Conservation (phyloP, 2,888 invertebrate genomes). For the Tholera decimalis region DNA sequence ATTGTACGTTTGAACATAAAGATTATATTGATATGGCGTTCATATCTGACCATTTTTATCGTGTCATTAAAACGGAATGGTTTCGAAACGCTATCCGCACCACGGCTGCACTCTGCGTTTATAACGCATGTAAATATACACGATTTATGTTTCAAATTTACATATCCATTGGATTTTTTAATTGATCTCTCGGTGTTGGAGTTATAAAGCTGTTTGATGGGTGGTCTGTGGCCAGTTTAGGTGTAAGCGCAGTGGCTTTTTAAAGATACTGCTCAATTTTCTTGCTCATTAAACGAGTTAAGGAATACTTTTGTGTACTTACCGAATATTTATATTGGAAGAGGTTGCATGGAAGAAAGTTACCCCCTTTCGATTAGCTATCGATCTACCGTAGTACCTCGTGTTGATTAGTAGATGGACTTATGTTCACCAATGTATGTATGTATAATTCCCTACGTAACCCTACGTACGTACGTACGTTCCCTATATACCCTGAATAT, state of each 20-base stretch:
- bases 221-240: constrained; percentile 29
- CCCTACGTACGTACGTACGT: too few relatives aligned
- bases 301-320: not conserved
- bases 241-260: not conserved
- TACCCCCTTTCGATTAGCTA: not conserved
- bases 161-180: constrained; percentile 56
- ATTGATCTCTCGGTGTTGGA: constrained; percentile 48
- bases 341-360: not conserved
- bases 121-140: constrained; percentile 71
- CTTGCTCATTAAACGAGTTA: not conserved
- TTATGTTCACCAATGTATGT: not conserved
- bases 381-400: not conserved
- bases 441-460: too few relatives aligned
- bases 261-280: constrained; percentile 4
- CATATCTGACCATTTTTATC: constrained; percentile 83
- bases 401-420: not conserved
- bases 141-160: constrained; percentile 57
- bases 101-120: constrained; percentile 68
- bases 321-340: not conserved
- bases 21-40: constrained; percentile 78
- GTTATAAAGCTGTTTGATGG: constrained; percentile 14
- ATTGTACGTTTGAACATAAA: constrained; percentile 70
- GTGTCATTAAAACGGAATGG: constrained; percentile 85
- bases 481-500: too few relatives aligned
- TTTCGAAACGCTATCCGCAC: constrained; percentile 81